phyloP scores from a whole-genome alignment of 2,888 invertebrate species.

The Drosophila tripunctata region DNA sequence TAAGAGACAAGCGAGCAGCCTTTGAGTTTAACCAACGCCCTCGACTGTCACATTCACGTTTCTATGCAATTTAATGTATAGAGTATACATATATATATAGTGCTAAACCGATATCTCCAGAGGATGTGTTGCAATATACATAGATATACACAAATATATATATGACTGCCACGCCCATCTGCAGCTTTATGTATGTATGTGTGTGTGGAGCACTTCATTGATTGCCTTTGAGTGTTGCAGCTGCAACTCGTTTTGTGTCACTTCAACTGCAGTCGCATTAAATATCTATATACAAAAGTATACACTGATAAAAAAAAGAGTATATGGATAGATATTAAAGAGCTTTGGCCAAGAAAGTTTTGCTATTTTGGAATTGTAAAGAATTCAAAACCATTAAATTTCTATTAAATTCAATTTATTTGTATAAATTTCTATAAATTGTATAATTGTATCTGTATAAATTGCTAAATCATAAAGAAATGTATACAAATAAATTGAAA shows the following conservation, averaged over 20 bases:
- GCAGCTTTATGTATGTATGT: slow-evolving; percentile 16
- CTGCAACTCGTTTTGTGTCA: slow-evolving; percentile 43
- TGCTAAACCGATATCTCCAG: slow-evolving; percentile 51
- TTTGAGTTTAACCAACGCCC: slow-evolving; percentile 42
- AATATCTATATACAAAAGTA: slow-evolving; percentile 30
- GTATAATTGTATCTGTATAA: too few relatives aligned
- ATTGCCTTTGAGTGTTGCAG: slow-evolving; percentile 65
- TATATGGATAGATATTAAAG: too few relatives aligned
- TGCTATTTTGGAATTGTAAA: too few relatives aligned
- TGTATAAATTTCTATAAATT: too few relatives aligned
- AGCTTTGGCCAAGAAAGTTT: too few relatives aligned
- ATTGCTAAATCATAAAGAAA: too few relatives aligned
- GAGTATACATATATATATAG: too few relatives aligned
- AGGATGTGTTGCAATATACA: slow-evolving; percentile 1
- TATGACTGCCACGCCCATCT: slow-evolving; percentile 46
- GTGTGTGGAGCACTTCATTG: slow-evolving; percentile 57
- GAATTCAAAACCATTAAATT: too few relatives aligned
- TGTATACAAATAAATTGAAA: too few relatives aligned
- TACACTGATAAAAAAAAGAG: neutral
- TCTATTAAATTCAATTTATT: too few relatives aligned
- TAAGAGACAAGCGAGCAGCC: slow-evolving; percentile 26
- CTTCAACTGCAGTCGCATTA: slow-evolving; percentile 56
- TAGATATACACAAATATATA: neutral
- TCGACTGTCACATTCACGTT: slow-evolving; percentile 59
- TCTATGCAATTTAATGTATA: slow-evolving; percentile 54